Evolutionary conservation across 2,888 invertebrate genomes (phyloP).

Genomic region (Limnephilus rhombicus): DNA sequence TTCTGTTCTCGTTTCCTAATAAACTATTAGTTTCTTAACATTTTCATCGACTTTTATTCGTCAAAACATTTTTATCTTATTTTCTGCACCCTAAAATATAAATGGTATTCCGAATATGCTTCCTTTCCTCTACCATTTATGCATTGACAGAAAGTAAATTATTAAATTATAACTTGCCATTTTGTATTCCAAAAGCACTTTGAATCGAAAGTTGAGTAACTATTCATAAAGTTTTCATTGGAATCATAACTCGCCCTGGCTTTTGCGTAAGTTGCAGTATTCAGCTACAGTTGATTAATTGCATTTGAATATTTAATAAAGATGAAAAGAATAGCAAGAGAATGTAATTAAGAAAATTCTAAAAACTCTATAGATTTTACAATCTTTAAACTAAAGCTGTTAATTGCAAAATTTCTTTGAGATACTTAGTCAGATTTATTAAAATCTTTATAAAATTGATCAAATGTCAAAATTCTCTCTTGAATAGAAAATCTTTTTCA

Average conservation of each 20-base stretch:
- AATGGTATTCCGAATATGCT: too few relatives aligned
- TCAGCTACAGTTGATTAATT: neutral
- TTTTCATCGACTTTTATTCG: too few relatives aligned
- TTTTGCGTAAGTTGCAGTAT: neutral
- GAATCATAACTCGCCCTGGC: neutral
- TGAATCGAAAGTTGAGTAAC: neutral
- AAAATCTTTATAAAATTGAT: too few relatives aligned
- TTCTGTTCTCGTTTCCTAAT: too few relatives aligned
- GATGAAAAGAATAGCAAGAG: neutral
- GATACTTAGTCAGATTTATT: neutral
- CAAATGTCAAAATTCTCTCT: neutral
- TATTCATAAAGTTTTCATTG: neutral
- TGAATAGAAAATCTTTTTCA: neutral
- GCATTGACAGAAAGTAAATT: too few relatives aligned
- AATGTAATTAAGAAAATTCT: neutral
- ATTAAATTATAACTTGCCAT: neutral
- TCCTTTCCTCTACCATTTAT: too few relatives aligned
- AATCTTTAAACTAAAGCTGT: neutral
- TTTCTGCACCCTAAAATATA: too few relatives aligned
- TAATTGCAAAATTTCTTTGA: neutral
- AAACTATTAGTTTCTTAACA: too few relatives aligned
- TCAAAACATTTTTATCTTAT: too few relatives aligned
- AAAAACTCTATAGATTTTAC: neutral
- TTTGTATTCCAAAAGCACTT: neutral
- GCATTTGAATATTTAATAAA: neutral